phyloP scores from a whole-genome alignment of 1,140 invertebrate species.

The Drosophila asahinai region DNA sequence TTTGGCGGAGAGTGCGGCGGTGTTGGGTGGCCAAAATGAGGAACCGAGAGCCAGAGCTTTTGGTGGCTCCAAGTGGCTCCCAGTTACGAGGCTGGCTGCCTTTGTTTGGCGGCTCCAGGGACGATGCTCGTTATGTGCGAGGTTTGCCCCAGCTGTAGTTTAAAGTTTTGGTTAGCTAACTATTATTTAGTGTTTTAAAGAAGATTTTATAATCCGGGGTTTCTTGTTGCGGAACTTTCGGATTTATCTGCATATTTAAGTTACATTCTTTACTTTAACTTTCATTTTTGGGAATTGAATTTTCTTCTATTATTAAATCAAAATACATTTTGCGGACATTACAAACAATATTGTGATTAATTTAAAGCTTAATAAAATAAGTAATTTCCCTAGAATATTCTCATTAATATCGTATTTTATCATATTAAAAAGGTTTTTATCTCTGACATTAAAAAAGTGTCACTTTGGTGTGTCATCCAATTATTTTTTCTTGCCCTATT shows the following conservation, averaged over 20 bases:
- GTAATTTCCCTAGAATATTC: not conserved
- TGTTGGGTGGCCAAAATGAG: constrained; percentile 36
- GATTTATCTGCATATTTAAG: not conserved
- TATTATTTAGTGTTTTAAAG: not conserved
- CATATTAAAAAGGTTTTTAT: not conserved
- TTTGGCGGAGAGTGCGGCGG: constrained; percentile 14
- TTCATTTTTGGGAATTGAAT: not conserved
- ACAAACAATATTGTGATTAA: not conserved
- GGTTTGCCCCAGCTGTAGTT: constrained; percentile 4
- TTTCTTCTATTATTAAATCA: no score
- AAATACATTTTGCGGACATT: no score
- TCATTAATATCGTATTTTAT: not conserved
- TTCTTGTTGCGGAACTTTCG: not conserved
- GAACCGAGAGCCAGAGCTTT: constrained; percentile 16
- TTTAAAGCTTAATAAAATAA: not conserved
- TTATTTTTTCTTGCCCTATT: no score
- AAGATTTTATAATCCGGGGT: not conserved
- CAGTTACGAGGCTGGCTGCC: constrained; percentile 31
- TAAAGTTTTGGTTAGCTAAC: not conserved
- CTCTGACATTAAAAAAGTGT: not conserved
- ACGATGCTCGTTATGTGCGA: constrained; percentile 20
- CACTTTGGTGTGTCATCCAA: not conserved
- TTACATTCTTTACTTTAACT: not conserved
- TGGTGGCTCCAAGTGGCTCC: constrained; percentile 44
- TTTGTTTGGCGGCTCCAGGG: constrained; percentile 50